Conservation (phyloP, 2,113 vertebrate genomes). For the Rhinolophus ferrumequinum region DNA sequence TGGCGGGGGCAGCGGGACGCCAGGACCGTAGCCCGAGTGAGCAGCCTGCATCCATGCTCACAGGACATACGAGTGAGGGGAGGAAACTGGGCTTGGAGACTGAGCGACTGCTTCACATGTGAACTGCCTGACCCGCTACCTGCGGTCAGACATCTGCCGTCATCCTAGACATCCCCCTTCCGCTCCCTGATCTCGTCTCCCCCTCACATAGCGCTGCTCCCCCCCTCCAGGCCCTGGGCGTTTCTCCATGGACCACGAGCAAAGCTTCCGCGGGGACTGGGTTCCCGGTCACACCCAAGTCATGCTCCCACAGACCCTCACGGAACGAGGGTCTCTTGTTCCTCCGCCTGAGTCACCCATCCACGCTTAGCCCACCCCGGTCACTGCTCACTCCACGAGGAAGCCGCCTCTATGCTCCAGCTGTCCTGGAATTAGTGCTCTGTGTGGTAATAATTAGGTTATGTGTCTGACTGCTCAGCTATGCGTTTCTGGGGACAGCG, state of each 20-base stretch:
- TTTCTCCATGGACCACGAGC: accelerated
- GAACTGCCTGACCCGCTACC: neutral
- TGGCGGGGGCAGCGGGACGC: accelerated
- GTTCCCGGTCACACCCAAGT: neutral
- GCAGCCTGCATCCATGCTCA: neutral
- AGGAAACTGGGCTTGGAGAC: neutral
- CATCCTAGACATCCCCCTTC: neutral
- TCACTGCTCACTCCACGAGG: neutral
- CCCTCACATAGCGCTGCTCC: accelerated
- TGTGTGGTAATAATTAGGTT: accelerated
- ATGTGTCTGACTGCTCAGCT: neutral
- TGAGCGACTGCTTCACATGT: accelerated
- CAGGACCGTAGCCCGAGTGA: accelerated
- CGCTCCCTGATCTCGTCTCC: accelerated
- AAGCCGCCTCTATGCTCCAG: neutral
- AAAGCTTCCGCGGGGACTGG: neutral
- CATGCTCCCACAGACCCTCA: neutral
- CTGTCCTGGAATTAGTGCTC: neutral
- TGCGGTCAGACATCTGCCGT: too few relatives aligned
- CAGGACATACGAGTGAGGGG: accelerated
- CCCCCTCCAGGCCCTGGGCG: neutral
- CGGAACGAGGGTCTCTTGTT: neutral
- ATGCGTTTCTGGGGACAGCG: neutral
- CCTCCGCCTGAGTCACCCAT: neutral
- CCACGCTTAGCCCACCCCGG: accelerated